Conservation (phyloP, 2,888 invertebrate genomes). For the Galerucella pusilla region DNA sequence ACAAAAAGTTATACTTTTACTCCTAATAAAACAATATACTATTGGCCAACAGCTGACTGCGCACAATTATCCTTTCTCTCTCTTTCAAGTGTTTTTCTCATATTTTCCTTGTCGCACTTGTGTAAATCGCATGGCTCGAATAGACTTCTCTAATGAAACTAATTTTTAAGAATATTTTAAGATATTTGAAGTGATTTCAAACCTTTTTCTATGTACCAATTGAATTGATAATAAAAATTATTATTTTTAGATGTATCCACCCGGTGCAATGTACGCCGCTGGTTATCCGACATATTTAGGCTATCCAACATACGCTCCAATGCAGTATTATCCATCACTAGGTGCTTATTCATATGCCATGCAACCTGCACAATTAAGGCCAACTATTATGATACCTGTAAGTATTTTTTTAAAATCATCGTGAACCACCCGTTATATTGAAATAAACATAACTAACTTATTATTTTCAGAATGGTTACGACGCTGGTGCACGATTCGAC, state of each 20-base stretch:
- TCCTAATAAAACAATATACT: too few relatives aligned
- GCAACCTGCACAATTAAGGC: constrained; percentile 74
- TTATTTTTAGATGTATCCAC: constrained; percentile 75
- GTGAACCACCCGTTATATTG: background rate
- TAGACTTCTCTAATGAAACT: too few relatives aligned
- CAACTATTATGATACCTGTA: constrained; percentile 84
- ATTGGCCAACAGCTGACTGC: too few relatives aligned
- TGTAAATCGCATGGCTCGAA: too few relatives aligned
- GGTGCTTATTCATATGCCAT: constrained; percentile 73
- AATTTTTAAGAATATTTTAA: too few relatives aligned
- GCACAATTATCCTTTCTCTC: too few relatives aligned
- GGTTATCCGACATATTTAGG: constrained; percentile 81
- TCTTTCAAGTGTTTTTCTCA: too few relatives aligned
- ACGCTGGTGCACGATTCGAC: constrained; percentile 85
- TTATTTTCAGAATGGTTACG: constrained; percentile 76
- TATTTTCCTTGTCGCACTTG: too few relatives aligned
- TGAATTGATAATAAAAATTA: background rate
- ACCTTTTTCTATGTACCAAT: too few relatives aligned
- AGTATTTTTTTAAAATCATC: constrained; percentile 56
- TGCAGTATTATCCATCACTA: constrained; percentile 77
- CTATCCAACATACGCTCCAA: constrained; percentile 80
- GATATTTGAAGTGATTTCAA: too few relatives aligned
- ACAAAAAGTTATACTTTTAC: too few relatives aligned
- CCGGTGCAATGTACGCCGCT: constrained; percentile 75
- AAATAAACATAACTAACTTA: constrained; percentile 6